phyloP scores from a whole-genome alignment of 2,113 vertebrate species.

The Myanophis thanlyinensis region DNA sequence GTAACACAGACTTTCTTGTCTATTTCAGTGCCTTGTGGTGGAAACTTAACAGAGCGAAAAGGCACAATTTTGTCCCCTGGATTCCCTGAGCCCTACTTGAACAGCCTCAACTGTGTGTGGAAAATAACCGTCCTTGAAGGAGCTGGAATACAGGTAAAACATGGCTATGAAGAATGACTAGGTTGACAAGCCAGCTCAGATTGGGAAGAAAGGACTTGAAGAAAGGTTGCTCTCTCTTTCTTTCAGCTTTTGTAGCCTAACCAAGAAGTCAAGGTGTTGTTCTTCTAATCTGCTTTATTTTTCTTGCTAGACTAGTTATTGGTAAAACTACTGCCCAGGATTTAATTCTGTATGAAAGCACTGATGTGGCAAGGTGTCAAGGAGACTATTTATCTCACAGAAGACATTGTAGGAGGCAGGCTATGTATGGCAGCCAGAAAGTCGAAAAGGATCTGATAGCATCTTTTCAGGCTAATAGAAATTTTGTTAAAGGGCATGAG shows the following conservation, averaged over 20 bases:
- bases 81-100: constrained; percentile 96
- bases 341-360: background rate
- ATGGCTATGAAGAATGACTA: background rate
- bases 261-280: background rate
- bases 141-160: constrained; percentile 90
- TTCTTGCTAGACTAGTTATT: background rate
- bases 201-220: background rate
- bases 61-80: constrained; percentile 96
- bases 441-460: background rate
- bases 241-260: background rate
- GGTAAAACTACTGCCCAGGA: background rate
- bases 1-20: background rate
- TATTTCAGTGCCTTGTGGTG: constrained; percentile 89
- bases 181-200: too few species aligned
- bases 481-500: background rate
- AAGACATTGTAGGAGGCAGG: background rate
- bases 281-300: background rate
- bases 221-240: background rate
- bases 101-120: constrained; percentile 98
- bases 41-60: constrained; percentile 90
- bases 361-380: background rate
- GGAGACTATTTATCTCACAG: background rate
- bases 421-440: background rate
- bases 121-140: constrained; percentile 95
- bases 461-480: background rate